Evolutionary conservation across 92 coral and sea anemone genomes (phyloP), one percentile per base, ranked within the genome.

Genomic region (Desmophyllum pertusum): DNA sequence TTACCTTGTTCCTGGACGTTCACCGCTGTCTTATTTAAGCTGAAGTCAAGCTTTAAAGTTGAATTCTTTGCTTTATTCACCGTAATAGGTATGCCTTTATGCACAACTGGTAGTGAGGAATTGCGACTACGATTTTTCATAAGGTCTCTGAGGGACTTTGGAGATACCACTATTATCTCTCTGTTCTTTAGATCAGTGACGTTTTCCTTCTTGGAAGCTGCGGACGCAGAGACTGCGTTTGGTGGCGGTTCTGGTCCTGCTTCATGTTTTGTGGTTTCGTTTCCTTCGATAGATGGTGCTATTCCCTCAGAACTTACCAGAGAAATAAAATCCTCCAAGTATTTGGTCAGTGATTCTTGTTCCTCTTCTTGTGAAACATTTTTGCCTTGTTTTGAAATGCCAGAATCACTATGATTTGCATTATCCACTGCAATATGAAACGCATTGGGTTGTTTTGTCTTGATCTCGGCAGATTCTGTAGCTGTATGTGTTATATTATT

Each of bases 281-380:
- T 71, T 21, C 9, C 1, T 38, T 10, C 59, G 25, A 18, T 14
- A 11, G 27, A 29, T 1, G 52, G 42, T 6, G 35, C 14, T 41
- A 57, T 45, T 8, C 9, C 40, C 30, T 41, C 62, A 17, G 59
- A 76, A 71, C 42, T 43, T 11, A 82, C 15, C 79, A 82, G 4
- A 10, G 86, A 39, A 57, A 82, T 82, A 42, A 82, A 82, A 23
- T 82, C 86, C 38, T 71, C 59, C 39, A 82, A 52, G 45, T 71
- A 82, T 71, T 82, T 82, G 2, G 57, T 66, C 72, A 82, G 61
- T 48, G 86, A 82, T 29, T 75, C 78, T 55, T 81, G 79, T 40
- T 55, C 40, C 30, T 80, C 76, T 25, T 67, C 77, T 14, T 18
- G 25, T 2, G 77, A 25, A 17, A 10, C 55, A 61, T 73, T 82